Conservation (phyloP, 2,113 vertebrate species). For the Barbus barbus region DNA sequence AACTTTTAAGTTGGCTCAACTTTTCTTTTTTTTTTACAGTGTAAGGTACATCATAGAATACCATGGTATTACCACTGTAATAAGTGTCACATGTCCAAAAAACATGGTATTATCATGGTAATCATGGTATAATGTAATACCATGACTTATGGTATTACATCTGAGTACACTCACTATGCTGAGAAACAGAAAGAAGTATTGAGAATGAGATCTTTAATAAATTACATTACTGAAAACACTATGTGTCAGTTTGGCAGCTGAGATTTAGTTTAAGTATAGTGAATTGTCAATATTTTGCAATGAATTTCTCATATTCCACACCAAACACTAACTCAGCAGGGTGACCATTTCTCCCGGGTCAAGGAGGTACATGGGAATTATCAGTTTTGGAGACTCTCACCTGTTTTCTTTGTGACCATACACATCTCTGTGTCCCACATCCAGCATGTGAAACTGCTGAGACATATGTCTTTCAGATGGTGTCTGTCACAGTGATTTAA, state of each 20-base stretch:
- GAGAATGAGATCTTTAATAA: not conserved
- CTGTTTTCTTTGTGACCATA: slow-evolving; percentile 29
- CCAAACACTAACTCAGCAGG: slow-evolving; percentile 4
- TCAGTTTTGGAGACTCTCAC: slow-evolving; percentile 30
- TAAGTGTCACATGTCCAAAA: not conserved
- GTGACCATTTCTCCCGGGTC: not conserved
- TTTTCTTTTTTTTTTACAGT: too few relatives aligned
- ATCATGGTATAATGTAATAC: not conserved
- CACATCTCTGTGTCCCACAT: slow-evolving; percentile 11
- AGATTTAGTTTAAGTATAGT: not conserved
- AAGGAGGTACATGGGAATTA: slow-evolving; percentile 39
- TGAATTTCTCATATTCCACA: slow-evolving; percentile 19
- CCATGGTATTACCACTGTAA: not conserved
- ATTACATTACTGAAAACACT: not conserved
- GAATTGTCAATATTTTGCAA: slow-evolving; percentile 12
- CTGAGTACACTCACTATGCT: not conserved
- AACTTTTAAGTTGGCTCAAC: too few relatives aligned
- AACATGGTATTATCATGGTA: not conserved
- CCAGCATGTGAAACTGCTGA: slow-evolving; percentile 29
- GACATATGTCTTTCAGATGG: slow-evolving; percentile 40
- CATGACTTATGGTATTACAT: not conserved
- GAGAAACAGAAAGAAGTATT: not conserved
- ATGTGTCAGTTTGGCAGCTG: slow-evolving; percentile 8
- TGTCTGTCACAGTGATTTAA: slow-evolving; percentile 22
- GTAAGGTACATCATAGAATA: too few relatives aligned